Conservation (phyloP, 2,113 vertebrate genomes). For the Notechis scutatus region DNA sequence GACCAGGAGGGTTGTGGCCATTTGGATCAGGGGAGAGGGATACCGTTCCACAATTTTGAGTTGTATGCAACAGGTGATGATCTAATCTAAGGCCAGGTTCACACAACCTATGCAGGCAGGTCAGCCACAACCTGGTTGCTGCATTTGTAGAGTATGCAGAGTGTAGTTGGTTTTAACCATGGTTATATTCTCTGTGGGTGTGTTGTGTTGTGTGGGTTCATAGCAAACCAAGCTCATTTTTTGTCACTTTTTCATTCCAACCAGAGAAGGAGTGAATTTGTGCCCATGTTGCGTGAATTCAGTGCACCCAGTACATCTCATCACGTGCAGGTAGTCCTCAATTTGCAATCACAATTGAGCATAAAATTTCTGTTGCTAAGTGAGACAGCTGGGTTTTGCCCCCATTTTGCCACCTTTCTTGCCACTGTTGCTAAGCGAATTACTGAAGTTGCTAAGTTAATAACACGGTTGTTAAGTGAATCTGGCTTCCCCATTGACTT, state of each 20-base stretch:
- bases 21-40: neutral
- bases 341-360: neutral
- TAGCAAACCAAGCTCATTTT: neutral
- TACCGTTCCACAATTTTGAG: neutral
- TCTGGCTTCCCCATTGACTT: neutral
- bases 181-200: neutral
- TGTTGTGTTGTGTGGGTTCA: neutral
- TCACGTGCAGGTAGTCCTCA: neutral
- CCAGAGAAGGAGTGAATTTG: neutral
- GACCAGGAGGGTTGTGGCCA: neutral
- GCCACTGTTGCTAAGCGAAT: neutral
- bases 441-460: neutral
- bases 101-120: neutral
- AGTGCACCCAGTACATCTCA: neutral
- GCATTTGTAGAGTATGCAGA: neutral
- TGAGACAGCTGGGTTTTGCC: neutral
- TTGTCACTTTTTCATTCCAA: neutral
- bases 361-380: neutral
- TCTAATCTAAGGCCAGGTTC: neutral
- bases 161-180: neutral
- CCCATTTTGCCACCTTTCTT: neutral
- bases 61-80: neutral
- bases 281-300: neutral
- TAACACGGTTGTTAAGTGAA: neutral
- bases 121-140: neutral